phyloP scores from a whole-genome alignment of 2,797 vertebrate species.

The Garrulus glandarius region DNA sequence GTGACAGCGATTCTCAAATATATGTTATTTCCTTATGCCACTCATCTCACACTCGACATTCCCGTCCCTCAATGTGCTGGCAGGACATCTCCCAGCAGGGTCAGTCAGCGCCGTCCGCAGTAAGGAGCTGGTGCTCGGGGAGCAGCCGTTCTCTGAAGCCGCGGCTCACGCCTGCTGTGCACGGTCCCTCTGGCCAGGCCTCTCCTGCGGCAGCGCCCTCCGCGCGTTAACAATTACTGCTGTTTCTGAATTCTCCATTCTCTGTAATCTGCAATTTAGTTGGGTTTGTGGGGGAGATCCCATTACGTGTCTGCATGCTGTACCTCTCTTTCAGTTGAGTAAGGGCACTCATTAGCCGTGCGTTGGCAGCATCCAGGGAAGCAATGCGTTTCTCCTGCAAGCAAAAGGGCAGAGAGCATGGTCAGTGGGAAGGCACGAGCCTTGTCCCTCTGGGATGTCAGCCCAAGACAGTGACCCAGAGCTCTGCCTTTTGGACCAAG shows the following conservation, averaged over 20 bases:
- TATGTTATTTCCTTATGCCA: slow-evolving; percentile 60
- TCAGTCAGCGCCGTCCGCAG: slow-evolving; percentile 69
- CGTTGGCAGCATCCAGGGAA: slow-evolving; percentile 94
- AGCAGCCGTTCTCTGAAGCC: slow-evolving; percentile 57
- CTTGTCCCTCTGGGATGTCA: neutral
- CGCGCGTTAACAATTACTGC: slow-evolving; percentile 91
- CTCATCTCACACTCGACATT: slow-evolving; percentile 68
- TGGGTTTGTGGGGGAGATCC: slow-evolving; percentile 98
- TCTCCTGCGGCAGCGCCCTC: slow-evolving; percentile 64
- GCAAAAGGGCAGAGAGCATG: neutral
- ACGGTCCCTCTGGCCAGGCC: slow-evolving; percentile 64
- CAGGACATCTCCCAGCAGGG: slow-evolving; percentile 40
- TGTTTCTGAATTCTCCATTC: slow-evolving; percentile 98
- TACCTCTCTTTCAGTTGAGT: slow-evolving; percentile 99
- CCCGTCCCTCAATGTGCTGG: slow-evolving; percentile 57
- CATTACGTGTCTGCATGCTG: slow-evolving; percentile 98
- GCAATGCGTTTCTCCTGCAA: slow-evolving; percentile 96
- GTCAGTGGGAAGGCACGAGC: neutral
- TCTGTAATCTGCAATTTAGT: slow-evolving; percentile 98
- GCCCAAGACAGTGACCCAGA: neutral
- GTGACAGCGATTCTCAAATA: slow-evolving; percentile 54
- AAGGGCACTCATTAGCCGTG: slow-evolving; percentile 95
- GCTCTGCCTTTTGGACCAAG: neutral
- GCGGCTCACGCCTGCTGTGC: slow-evolving; percentile 54
- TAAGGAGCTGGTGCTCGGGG: slow-evolving; percentile 46